Percentiles rank a stretch among this genome's conserved stretches.
Conservation (phyloP, 2,113 vertebrate genomes). For the Phylloscopus trochilus region DNA sequence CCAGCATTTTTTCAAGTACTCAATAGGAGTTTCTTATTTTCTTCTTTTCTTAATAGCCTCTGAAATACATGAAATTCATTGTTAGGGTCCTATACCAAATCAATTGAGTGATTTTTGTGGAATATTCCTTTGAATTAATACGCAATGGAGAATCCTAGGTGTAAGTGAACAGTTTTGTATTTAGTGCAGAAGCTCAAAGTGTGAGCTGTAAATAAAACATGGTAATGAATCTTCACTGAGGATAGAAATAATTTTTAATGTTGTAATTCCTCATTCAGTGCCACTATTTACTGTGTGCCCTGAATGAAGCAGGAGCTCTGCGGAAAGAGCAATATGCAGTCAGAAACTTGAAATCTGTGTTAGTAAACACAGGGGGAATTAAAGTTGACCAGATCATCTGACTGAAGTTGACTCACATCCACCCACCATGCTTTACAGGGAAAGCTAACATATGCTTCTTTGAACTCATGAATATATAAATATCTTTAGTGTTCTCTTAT, state of each 20-base stretch:
- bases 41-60: neutral
- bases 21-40: neutral
- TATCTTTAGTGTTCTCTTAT: neutral
- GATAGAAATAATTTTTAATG: neutral
- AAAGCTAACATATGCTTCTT: constrained; percentile 49
- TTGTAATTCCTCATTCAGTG: neutral
- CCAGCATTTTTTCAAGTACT: neutral
- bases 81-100: neutral
- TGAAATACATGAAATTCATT: neutral
- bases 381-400: constrained; percentile 46
- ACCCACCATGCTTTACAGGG: neutral
- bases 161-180: neutral
- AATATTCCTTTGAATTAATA: neutral
- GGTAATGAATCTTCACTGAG: neutral
- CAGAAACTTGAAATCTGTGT: constrained; percentile 12
- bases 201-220: neutral
- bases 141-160: neutral
- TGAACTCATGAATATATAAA: constrained; percentile 22
- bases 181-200: neutral
- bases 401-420: constrained; percentile 49
- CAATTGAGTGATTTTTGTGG: neutral
- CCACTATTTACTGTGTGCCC: neutral
- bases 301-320: neutral
- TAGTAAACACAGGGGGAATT: constrained; percentile 30
- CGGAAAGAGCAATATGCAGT: constrained; percentile 9